Conservation (phyloP, 2,113 vertebrate genomes). For the Bos javanicus region DNA sequence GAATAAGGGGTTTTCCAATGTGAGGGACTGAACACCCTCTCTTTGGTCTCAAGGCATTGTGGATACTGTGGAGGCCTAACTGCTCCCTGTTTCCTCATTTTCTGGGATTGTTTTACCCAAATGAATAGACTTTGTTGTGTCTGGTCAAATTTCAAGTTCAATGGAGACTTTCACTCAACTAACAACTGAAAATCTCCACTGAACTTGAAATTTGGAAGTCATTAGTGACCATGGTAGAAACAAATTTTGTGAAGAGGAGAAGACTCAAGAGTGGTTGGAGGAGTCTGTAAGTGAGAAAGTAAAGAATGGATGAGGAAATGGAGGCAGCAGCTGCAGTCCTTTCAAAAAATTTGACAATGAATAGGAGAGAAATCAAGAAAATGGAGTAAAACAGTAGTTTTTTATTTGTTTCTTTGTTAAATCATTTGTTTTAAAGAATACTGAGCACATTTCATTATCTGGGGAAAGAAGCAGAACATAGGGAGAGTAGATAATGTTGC, state of each 20-base stretch:
- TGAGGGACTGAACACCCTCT: neutral
- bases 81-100: neutral
- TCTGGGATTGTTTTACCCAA: neutral
- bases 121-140: neutral
- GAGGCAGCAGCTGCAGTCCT: neutral
- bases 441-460: neutral
- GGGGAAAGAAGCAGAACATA: neutral
- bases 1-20: neutral
- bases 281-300: neutral
- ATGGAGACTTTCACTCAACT: neutral
- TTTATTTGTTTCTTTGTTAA: neutral
- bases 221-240: neutral
- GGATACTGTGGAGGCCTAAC: neutral
- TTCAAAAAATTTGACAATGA: neutral
- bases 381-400: neutral
- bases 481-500: neutral
- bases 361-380: neutral
- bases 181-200: neutral
- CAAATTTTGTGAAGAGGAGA: neutral
- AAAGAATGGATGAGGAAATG: neutral
- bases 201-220: neutral
- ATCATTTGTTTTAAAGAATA: neutral
- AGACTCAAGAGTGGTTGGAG: neutral
- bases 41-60: neutral
- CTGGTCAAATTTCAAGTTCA: neutral